A percentile compares a stretch with the other conserved stretches of the same genome.
These are phyloP conservation scores for Plectropomus leopardus DNA, from an alignment of 2,113 vertebrate genomes.

Conservation along the genomic window DNA sequence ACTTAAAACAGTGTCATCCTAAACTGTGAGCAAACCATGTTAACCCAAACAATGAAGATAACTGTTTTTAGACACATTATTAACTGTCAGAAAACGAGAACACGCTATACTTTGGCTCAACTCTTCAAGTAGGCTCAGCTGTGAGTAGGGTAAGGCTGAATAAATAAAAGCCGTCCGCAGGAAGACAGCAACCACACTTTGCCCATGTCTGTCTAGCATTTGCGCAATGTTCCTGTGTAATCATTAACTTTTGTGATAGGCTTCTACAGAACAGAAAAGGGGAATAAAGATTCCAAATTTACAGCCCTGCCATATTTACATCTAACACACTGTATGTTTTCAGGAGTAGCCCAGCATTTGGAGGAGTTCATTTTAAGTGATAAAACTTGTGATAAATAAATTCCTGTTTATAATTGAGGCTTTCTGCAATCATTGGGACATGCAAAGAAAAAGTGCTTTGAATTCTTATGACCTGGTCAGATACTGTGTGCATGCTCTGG, in stretches of 20 bases:
- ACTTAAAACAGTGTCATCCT: conserved; percentile 41
- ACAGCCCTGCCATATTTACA: conserved; percentile 28
- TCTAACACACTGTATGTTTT: conserved; percentile 18
- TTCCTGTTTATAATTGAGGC: conserved; percentile 2
- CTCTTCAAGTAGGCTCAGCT: conserved; percentile 46
- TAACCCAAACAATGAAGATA: conserved; percentile 41
- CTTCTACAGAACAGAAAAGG: conserved; percentile 29
- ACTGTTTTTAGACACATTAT: conserved; percentile 14
- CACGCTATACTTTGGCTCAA: conserved; percentile 50
- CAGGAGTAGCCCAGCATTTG: background rate
- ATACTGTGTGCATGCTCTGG: conserved; percentile 5
- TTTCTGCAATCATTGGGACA: background rate
- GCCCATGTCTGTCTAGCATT: conserved; percentile 49
- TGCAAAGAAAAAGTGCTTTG: background rate
- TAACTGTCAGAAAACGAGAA: conserved; percentile 52
- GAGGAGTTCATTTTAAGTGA: background rate
- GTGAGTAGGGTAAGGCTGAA: conserved; percentile 37
- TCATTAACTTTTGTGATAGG: conserved; percentile 77
- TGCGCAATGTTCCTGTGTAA: conserved; percentile 67
- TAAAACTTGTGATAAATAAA: conserved; percentile 2
- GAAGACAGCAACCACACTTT: conserved; percentile 58
- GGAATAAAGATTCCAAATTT: conserved; percentile 70
- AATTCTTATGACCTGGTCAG: conserved; percentile 16
- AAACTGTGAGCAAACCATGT: conserved; percentile 19
- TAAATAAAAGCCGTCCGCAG: conserved; percentile 58